phyloP scores from a whole-genome alignment of 1,140 invertebrate species.

The Neodiprion lecontei region DNA sequence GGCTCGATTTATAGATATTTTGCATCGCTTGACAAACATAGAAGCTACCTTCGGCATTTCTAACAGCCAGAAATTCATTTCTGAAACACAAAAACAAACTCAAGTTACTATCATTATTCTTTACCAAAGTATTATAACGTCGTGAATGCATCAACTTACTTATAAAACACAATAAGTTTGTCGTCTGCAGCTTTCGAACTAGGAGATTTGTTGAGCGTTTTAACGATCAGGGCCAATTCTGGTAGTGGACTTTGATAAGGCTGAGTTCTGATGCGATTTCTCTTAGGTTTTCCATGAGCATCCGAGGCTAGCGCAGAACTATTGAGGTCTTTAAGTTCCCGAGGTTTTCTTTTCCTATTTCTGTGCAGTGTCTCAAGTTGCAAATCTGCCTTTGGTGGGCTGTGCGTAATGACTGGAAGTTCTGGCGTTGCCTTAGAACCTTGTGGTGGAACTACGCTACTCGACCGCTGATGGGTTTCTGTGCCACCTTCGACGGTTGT shows the following conservation, averaged over 20 bases:
- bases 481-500: conserved; percentile 34
- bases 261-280: conserved; percentile 71
- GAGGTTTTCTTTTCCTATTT: conserved; percentile 54
- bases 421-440: conserved; percentile 16
- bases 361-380: conserved; percentile 38
- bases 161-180: conserved; percentile 84
- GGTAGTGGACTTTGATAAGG: conserved; percentile 83
- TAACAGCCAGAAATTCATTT: conserved; percentile 88
- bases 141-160: conserved; percentile 63
- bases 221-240: conserved; percentile 77
- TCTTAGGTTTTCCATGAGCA: conserved; percentile 59
- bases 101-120: conserved; percentile 28
- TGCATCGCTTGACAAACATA: conserved; percentile 91
- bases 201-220: conserved; percentile 70
- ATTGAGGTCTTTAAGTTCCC: conserved; percentile 55
- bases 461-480: conserved; percentile 12
- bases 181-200: conserved; percentile 73
- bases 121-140: conserved; percentile 16
- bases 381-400: conserved; percentile 39
- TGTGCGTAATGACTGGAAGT: not conserved
- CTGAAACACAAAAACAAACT: conserved; percentile 59
- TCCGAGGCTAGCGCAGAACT: conserved; percentile 15
- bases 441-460: not conserved
- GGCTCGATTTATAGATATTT: conserved; percentile 85
- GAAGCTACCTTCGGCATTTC: conserved; percentile 87